phyloP scores from a whole-genome alignment of 2,888 invertebrate species.

The Leptinotarsa juncta region DNA sequence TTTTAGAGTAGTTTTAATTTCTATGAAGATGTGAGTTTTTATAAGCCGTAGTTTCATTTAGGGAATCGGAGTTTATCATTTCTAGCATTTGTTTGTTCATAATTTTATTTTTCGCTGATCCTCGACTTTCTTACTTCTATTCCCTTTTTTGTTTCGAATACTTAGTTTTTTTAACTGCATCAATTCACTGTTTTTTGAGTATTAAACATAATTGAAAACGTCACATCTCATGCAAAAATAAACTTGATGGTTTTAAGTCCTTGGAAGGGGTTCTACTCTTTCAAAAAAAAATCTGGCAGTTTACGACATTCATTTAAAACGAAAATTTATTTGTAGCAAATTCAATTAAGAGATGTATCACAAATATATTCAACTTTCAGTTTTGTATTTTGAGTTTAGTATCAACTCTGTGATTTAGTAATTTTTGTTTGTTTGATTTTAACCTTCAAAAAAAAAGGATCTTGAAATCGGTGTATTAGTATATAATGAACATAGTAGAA shows the following conservation, averaged over 20 bases:
- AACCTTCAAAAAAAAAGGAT: no score
- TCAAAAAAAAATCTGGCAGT: neutral
- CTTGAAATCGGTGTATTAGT: no score
- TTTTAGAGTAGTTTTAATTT: conserved; percentile 45
- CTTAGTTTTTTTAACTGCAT: conserved; percentile 10
- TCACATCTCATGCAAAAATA: conserved; percentile 59
- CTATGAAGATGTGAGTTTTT: conserved; percentile 62
- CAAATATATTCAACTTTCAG: no score
- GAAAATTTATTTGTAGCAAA: neutral
- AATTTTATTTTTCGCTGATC: conserved; percentile 46
- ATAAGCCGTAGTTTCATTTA: conserved; percentile 38
- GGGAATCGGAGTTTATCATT: conserved; percentile 45
- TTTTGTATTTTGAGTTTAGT: no score
- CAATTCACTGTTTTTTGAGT: conserved; percentile 8
- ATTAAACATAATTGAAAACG: conserved; percentile 51
- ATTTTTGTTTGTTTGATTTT: no score
- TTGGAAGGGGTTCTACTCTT: conserved; percentile 55
- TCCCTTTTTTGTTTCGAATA: conserved; percentile 53
- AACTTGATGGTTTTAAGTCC: neutral
- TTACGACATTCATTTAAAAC: neutral
- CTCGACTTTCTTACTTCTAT: conserved; percentile 63
- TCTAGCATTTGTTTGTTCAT: conserved; percentile 38
- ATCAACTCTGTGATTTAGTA: no score
- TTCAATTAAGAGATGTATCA: no score
- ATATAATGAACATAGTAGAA: conserved; percentile 43